These are phyloP conservation scores for Anoplolepis gracilipes DNA, from an alignment of 1,140 invertebrate genomes.

Conservation along the genomic window DNA sequence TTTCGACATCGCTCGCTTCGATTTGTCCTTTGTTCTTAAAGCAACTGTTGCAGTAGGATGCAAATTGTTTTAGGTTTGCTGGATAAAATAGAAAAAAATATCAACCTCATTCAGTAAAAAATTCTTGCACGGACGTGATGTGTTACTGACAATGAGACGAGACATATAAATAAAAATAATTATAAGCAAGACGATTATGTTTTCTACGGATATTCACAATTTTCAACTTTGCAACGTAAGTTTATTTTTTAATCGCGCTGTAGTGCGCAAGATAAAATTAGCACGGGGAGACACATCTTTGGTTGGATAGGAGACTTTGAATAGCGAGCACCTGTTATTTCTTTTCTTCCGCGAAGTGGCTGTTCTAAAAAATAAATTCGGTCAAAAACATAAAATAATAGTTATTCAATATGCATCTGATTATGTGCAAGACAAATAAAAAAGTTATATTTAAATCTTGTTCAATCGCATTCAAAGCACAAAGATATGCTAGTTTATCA, in stretches of 20 bases:
- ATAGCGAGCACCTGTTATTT: slow-evolving; percentile 48
- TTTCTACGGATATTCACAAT: neutral
- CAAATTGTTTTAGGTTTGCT: slow-evolving; percentile 52
- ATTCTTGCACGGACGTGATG: neutral
- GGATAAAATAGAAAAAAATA: slow-evolving; percentile 53
- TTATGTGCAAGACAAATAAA: neutral
- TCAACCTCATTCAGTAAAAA: slow-evolving; percentile 31
- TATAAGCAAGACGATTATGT: slow-evolving; percentile 7
- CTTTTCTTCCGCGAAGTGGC: neutral
- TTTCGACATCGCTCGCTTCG: neutral
- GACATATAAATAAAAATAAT: neutral
- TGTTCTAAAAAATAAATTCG: slow-evolving; percentile 1
- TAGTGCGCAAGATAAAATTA: slow-evolving; percentile 35
- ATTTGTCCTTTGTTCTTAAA: slow-evolving; percentile 5
- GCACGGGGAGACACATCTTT: neutral
- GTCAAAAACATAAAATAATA: neutral
- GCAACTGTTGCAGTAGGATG: neutral
- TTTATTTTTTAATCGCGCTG: slow-evolving; percentile 34
- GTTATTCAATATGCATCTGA: neutral
- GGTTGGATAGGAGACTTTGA: slow-evolving; percentile 5
- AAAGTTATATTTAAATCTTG: neutral
- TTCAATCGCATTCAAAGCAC: neutral
- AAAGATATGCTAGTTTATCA: too few relatives aligned
- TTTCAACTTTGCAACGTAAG: neutral
- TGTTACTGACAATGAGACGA: slow-evolving; percentile 18